Evolutionary conservation across 2,113 vertebrate species (phyloP).

Genomic region (Thermophis baileyi): DNA sequence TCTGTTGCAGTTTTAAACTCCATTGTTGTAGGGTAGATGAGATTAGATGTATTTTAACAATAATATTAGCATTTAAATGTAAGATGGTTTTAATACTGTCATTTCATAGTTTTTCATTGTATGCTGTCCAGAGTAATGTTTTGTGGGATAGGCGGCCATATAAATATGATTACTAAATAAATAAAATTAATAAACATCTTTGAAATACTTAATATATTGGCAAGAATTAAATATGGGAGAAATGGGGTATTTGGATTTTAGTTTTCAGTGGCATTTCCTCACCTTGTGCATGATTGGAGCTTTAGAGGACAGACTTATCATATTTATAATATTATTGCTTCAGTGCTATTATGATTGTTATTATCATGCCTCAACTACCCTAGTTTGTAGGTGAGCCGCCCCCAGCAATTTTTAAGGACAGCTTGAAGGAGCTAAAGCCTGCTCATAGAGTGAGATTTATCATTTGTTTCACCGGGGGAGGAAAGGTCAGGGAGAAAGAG

Average conservation of each 20-base stretch:
- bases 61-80: not conserved
- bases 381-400: conserved; percentile 29
- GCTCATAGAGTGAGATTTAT: conserved; percentile 34
- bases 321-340: conserved; percentile 39
- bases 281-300: not conserved
- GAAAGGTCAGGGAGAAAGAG: conserved; percentile 57
- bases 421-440: conserved; percentile 18
- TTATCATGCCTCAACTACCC: conserved; percentile 14
- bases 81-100: not conserved
- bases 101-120: not conserved
- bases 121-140: not conserved
- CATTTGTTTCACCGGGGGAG: conserved; percentile 46
- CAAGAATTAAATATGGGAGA: not conserved
- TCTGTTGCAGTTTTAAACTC: not conserved
- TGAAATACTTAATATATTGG: not conserved
- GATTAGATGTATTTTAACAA: not conserved
- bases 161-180: not conserved
- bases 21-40: not conserved
- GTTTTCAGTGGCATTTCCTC: not conserved
- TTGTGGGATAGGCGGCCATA: not conserved
- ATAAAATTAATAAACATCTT: not conserved
- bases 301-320: conserved; percentile 39
- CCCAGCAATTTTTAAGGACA: conserved; percentile 28
- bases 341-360: conserved; percentile 4
- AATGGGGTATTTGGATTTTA: not conserved